phyloP scores from a whole-genome alignment of 2,113 vertebrate species.

The Gnathonemus echidnorhynchus region DNA sequence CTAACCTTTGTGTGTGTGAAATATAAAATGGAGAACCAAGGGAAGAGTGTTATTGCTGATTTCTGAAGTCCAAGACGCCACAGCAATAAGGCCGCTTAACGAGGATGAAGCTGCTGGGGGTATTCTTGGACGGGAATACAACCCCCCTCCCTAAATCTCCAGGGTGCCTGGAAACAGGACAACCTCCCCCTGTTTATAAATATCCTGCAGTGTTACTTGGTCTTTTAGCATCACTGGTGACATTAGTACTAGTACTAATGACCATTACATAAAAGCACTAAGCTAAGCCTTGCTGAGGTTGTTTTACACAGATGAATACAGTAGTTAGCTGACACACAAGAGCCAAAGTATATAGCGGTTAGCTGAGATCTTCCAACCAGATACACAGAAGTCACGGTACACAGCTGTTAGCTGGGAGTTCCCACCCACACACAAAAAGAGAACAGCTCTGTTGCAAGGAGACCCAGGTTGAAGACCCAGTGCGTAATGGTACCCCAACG shows the following conservation, averaged over 20 bases:
- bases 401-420: background rate
- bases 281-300: background rate
- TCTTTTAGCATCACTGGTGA: background rate
- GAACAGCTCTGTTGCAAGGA: background rate
- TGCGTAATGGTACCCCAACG: background rate
- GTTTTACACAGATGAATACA: background rate
- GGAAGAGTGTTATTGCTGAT: slow-evolving; percentile 33
- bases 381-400: background rate
- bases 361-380: background rate
- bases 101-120: slow-evolving; percentile 19
- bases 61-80: slow-evolving; percentile 29
- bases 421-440: background rate
- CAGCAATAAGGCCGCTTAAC: background rate
- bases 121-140: slow-evolving; percentile 35
- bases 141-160: slow-evolving; percentile 37
- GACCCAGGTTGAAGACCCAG: background rate
- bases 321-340: no score
- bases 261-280: background rate
- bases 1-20: slow-evolving; percentile 14
- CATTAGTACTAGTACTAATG: background rate
- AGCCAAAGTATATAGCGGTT: background rate
- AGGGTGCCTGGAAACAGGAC: slow-evolving; percentile 26
- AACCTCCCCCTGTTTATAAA: slow-evolving; percentile 41
- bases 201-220: slow-evolving; percentile 11
- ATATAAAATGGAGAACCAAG: slow-evolving; percentile 9